Percentiles rank a stretch among this genome's conserved stretches.
These are phyloP conservation scores for Sphenodon punctatus DNA, from an alignment of 2,797 vertebrate species.

Conservation along the genomic window DNA sequence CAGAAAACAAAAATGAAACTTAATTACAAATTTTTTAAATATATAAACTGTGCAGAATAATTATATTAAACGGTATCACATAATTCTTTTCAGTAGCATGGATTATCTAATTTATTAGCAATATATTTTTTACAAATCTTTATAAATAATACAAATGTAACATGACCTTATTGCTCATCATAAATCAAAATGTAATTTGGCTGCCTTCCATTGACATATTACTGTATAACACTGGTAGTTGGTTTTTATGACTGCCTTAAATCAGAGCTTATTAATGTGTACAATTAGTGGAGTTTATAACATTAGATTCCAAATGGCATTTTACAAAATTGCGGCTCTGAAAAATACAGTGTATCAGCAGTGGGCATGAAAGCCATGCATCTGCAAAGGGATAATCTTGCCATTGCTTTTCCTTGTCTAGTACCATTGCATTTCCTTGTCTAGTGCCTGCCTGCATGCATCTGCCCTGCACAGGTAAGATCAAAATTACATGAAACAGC, in stretches of 20 bases:
- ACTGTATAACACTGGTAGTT: neutral
- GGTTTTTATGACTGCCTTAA: slow-evolving; percentile 1
- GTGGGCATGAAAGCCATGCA: neutral
- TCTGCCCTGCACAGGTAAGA: neutral
- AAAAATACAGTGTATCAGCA: neutral
- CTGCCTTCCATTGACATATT: neutral
- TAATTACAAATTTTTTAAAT: no score
- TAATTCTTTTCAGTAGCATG: neutral
- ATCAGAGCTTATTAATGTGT: slow-evolving; percentile 8
- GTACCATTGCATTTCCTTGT: neutral
- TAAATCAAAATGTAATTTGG: no score
- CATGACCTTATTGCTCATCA: neutral
- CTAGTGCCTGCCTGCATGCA: neutral
- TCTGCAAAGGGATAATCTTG: neutral
- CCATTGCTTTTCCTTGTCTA: neutral
- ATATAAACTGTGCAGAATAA: neutral
- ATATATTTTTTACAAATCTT: neutral
- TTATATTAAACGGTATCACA: neutral
- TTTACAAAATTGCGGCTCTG: neutral
- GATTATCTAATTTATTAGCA: neutral
- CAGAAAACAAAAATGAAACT: no score
- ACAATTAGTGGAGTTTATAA: neutral
- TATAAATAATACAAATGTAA: neutral
- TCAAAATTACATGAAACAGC: neutral
- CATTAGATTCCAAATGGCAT: neutral